phyloP scores from a whole-genome alignment of 2,113 vertebrate genomes.

The Plecturocebus donacophilus region DNA sequence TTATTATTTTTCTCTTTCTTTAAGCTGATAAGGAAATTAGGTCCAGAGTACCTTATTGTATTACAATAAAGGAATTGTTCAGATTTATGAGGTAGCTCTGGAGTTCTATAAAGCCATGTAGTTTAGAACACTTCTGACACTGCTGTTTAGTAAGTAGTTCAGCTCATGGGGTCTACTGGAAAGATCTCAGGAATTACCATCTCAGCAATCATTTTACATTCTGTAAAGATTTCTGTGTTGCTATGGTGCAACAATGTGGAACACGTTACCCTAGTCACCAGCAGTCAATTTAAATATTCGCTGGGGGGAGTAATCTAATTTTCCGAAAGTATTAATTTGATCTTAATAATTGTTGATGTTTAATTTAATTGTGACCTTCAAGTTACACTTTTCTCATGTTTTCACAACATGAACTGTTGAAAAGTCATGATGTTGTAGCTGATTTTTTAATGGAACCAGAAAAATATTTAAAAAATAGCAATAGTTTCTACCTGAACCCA shows the following conservation, averaged over 20 bases:
- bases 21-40: neutral
- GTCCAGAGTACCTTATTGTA: neutral
- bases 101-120: neutral
- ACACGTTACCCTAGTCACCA: neutral
- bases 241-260: neutral
- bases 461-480: conserved; percentile 23
- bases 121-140: neutral
- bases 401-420: conserved; percentile 16
- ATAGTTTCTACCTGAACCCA: neutral
- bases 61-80: neutral
- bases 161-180: neutral
- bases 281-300: conserved; percentile 52
- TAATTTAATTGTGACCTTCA: conserved; percentile 63
- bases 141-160: neutral
- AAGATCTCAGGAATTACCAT: neutral
- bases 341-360: conserved; percentile 59
- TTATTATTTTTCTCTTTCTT: neutral
- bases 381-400: conserved; percentile 20
- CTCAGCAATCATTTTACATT: neutral
- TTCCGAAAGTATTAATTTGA: conserved; percentile 37
- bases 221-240: neutral
- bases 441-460: neutral
- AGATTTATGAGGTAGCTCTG: neutral
- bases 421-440: conserved; percentile 13
- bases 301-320: neutral